Percentiles rank a stretch among this genome's conserved stretches.
Evolutionary conservation across 2,797 vertebrate species (phyloP).

Genomic region (Bovichtus variegatus): DNA sequence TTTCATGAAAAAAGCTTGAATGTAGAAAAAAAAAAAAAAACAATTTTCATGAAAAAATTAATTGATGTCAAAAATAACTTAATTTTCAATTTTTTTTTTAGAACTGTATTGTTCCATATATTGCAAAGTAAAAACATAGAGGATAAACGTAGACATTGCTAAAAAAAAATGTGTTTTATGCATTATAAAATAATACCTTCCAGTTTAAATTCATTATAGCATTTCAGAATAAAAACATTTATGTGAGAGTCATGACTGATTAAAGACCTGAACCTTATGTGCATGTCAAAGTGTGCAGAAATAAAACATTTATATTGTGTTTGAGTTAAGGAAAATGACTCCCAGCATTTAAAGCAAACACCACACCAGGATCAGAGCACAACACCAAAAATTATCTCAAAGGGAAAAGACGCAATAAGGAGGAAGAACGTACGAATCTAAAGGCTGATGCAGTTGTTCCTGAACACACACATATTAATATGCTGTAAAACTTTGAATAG

Average conservation of each 20-base stretch:
- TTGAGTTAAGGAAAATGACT: slow-evolving; percentile 36
- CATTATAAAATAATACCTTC: neutral
- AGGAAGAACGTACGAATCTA: no score
- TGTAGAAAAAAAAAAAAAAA: no score
- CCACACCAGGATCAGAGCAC: slow-evolving; percentile 25
- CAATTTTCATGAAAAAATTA: no score
- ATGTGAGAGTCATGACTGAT: neutral
- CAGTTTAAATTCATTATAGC: neutral
- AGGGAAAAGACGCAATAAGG: slow-evolving; percentile 1
- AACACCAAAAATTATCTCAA: slow-evolving; percentile 14
- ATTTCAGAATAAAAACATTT: neutral
- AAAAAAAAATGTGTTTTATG: no score
- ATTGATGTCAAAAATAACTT: no score
- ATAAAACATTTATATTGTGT: neutral
- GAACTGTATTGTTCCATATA: neutral
- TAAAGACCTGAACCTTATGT: neutral
- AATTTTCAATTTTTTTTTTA: neutral
- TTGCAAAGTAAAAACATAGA: neutral
- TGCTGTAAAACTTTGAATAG: no score
- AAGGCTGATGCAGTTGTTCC: slow-evolving; percentile 23
- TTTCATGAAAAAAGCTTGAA: no score
- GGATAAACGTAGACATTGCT: neutral
- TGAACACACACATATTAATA: slow-evolving; percentile 47
- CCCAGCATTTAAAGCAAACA: slow-evolving; percentile 64
- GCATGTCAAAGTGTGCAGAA: neutral